A percentile compares a stretch with the other conserved stretches of the same genome.
These are phyloP conservation scores for Pantala flavescens DNA, from an alignment of 1,140 invertebrate species.

Conservation along the genomic window DNA sequence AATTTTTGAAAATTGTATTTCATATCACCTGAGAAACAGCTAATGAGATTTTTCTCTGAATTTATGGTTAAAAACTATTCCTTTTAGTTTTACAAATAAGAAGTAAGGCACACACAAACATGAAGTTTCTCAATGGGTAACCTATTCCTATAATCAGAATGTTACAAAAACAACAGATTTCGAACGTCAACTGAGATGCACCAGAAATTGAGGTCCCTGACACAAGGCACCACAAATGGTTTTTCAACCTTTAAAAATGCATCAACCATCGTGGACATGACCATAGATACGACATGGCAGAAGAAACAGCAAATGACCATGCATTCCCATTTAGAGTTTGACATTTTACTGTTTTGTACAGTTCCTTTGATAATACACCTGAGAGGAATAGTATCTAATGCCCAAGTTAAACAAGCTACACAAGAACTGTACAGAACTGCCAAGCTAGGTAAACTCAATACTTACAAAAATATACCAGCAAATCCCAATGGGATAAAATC, in stretches of 20 bases:
- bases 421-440: neutral
- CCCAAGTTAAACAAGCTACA: neutral
- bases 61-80: neutral
- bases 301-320: too few species aligned
- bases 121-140: neutral
- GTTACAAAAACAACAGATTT: neutral
- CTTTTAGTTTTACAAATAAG: too few species aligned
- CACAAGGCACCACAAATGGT: too few species aligned
- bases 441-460: neutral
- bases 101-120: neutral
- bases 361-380: neutral
- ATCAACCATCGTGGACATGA: too few species aligned
- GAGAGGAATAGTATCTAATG: neutral
- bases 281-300: too few species aligned
- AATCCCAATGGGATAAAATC: neutral
- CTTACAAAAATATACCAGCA: conserved; percentile 1
- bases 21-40: conserved; percentile 1
- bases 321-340: neutral
- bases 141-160: neutral
- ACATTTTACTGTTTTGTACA: neutral
- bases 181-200: too few species aligned
- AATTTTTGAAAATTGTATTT: neutral
- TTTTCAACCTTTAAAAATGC: too few species aligned
- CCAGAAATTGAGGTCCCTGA: too few species aligned
- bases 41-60: neutral